phyloP scores from a whole-genome alignment of 1,140 invertebrate species.

The Ceratosolen fusciceps region DNA sequence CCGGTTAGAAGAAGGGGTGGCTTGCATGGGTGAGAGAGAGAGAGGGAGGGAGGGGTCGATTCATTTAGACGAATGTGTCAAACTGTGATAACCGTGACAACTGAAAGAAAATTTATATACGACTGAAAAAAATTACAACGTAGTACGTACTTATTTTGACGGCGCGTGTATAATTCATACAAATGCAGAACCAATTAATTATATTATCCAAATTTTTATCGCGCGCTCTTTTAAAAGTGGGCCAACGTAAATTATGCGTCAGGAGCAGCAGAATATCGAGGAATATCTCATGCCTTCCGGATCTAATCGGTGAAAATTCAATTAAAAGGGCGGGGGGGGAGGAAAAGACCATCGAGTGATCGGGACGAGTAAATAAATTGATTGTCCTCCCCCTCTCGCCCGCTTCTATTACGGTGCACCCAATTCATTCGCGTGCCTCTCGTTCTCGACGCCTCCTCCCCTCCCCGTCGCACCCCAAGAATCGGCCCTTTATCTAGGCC shows the following conservation, averaged over 20 bases:
- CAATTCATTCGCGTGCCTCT: neutral
- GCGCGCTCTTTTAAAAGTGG: neutral
- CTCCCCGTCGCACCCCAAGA: neutral
- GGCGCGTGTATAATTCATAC: too few relatives aligned
- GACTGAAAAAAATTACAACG: too few relatives aligned
- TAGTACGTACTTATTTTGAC: too few relatives aligned
- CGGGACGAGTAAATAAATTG: neutral
- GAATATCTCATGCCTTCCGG: neutral
- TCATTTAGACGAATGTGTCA: too few relatives aligned
- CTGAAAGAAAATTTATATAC: too few relatives aligned
- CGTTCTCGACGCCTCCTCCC: too few relatives aligned
- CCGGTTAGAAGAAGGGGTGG: too few relatives aligned
- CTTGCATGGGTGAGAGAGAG: slow-evolving; percentile 15
- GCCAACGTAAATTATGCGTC: neutral
- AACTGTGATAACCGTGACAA: too few relatives aligned
- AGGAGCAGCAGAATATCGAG: neutral
- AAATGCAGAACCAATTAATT: too few relatives aligned
- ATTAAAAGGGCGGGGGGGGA: neutral
- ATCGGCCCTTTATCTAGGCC: too few relatives aligned
- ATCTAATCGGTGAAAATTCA: slow-evolving; percentile 5
- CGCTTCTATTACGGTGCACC: neutral
- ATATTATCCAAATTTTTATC: neutral
- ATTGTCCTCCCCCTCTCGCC: too few relatives aligned
- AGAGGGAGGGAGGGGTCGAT: neutral
- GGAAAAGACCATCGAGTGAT: neutral